Conservation (phyloP, 2,113 vertebrate species). For the Trematocara unimaculatum region DNA sequence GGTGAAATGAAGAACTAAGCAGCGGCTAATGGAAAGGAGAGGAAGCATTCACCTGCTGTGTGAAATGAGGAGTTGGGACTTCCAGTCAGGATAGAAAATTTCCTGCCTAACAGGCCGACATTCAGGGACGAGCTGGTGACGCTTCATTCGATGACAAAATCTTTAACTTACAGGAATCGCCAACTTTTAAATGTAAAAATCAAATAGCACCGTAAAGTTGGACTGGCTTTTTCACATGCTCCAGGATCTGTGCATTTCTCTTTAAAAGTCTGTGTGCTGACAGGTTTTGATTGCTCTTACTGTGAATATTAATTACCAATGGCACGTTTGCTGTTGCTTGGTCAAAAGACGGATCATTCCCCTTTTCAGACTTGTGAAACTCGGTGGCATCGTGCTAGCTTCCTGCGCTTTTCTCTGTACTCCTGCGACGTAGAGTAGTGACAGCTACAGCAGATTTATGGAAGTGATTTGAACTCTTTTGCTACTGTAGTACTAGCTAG, state of each 20-base stretch:
- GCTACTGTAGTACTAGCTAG: neutral
- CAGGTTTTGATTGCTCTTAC: slow-evolving; percentile 19
- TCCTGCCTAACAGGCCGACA: neutral
- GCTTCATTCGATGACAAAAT: neutral
- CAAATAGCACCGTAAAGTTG: slow-evolving; percentile 74
- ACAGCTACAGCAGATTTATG: neutral
- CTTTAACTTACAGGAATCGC: slow-evolving; percentile 7
- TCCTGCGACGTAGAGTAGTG: neutral
- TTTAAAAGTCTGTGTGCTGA: slow-evolving; percentile 38
- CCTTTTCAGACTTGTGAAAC: neutral
- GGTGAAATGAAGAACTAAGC: neutral
- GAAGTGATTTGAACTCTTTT: neutral
- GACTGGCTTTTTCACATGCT: slow-evolving; percentile 49
- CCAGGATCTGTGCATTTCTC: slow-evolving; percentile 35
- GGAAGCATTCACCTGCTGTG: neutral
- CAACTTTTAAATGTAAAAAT: slow-evolving; percentile 63
- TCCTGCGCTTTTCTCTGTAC: neutral
- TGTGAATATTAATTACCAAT: slow-evolving; percentile 8
- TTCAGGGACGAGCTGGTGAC: slow-evolving; percentile 33
- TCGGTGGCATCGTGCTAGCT: neutral
- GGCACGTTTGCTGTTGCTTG: slow-evolving; percentile 35
- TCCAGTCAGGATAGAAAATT: neutral
- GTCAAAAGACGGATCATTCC: neutral
- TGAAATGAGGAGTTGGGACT: neutral
- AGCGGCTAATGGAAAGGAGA: neutral